Base-by-base conservation (phyloP, 2,113 vertebrate genomes). In the Paraplagusia blochii region DNA sequence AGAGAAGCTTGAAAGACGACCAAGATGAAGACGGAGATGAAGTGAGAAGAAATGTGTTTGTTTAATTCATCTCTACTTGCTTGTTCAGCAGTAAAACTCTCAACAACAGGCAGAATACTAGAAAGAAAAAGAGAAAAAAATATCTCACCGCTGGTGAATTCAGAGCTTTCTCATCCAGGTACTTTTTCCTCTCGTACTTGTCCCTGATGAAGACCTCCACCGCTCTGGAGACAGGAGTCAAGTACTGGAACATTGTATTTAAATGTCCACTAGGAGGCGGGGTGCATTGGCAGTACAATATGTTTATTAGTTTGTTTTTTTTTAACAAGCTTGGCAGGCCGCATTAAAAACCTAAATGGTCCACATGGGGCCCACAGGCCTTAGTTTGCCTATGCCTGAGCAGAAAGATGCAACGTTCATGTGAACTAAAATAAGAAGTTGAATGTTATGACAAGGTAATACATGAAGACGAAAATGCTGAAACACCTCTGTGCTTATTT, bases 181-280 rank as follows among this genome's bases (percentile, higher is more conserved):
- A 98, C 80, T 96, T 97, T 91, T 98, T 99, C 90, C 94, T 97
- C 84, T 99, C 97, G 0, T 99, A 99, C 82, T 99, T 98, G 91
- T 99, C 97, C 86, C 97, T 93, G 90, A 98, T 98, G 89, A 99
- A 98, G 87, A 97, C 94, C 76, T 99, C 96, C 88, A 97, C 96
- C 45, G 97, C 92, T 97, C 97, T 99, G 90, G 88, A 36, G 87
- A 16, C 42, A 35, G 53, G 40, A 61, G 83, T 94, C 92, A 93
- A 95, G 94, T 92, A 91, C 87, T 44, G 4, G 68, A 49, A 55
- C 1, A 45, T 38, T 52, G n/a, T 3, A 17, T 33, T 58, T 1
- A 49, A 14, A 57, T 11, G 46, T 18, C 11, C 11, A 66, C 5
- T 42, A 14, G 7, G 17, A 11, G 5, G 11, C 16, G 11, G 40